Evolutionary conservation across 1,140 invertebrate genomes (phyloP), one percentile per base, ranked within the genome.

Genomic region (Trichomalopsis sarcophagae): DNA sequence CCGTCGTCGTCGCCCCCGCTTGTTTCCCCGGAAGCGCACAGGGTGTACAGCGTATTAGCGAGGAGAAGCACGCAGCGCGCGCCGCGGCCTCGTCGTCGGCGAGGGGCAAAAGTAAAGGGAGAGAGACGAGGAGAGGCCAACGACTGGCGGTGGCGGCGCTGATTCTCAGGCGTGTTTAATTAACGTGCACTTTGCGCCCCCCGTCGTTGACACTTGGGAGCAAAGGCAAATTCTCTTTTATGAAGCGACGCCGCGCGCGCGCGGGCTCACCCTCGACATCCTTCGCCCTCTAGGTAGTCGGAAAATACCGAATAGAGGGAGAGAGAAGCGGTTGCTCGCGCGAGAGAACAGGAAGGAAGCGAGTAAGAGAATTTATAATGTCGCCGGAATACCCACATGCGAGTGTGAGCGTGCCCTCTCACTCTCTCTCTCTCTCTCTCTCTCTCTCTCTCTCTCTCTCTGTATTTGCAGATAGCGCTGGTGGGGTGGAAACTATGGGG

Each of bases 161-260:
- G 71, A 85, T 77, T 79, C 66, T 44, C 62, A 66, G 27, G 79
- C 81, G 79, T 81, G 87, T 87, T 87, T 89, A 88, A 89, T 88
- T 88, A 88, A 88, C 86, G 86, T 85, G 85, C 79, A 86, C 86
- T 87, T 87, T 85, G 86, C 82, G 84, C 84, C 23, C 50, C 21
- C 66, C 84, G 73, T 84, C 84, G 87, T 87, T 86, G 87, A 88
- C 86, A 88, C 87, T 86, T 80, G 50, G 79, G 76, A 50, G 14
- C 33, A 21, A 68, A 79, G 50, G 47, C 27, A 82, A 80, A 69
- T 79, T 86, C 81, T 17, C 74, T 81, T 82, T 76, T 81, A 84
- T 78, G 50, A 13, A 36, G 55, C 55, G 17, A n/a, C 76, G 81
- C 68, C 78, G 10, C 30, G 83, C 69, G 62, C 47, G 30, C 69